Percentiles rank a stretch among this genome's conserved stretches.
These are phyloP conservation scores for Ramphastos sulfuratus DNA, from an alignment of 2,113 vertebrate species.

Conservation along the genomic window DNA sequence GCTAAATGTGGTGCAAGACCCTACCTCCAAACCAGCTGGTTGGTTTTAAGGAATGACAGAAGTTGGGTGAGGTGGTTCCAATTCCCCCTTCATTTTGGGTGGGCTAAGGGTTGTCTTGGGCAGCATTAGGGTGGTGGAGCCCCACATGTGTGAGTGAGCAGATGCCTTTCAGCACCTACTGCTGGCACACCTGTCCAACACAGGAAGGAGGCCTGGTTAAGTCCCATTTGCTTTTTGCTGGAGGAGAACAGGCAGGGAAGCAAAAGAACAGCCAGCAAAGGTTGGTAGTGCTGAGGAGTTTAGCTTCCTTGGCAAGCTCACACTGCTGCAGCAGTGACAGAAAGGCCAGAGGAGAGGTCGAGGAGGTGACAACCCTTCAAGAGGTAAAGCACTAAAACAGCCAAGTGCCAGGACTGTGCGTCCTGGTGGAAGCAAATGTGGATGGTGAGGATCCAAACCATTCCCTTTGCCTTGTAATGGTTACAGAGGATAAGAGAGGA, in stretches of 20 bases:
- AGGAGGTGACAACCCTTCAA: neutral
- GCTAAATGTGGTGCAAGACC: neutral
- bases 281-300: neutral
- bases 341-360: neutral
- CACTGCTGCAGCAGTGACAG: neutral
- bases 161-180: neutral
- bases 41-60: neutral
- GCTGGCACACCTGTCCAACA: rapidly evolving
- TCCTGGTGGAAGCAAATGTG: neutral
- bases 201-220: neutral
- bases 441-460: neutral
- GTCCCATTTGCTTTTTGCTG: neutral
- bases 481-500: neutral
- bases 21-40: neutral
- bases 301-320: neutral
- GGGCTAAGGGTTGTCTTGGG: neutral
- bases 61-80: neutral
- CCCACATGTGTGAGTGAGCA: neutral
- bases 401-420: neutral
- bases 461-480: neutral
- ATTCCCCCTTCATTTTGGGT: neutral
- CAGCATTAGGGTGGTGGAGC: neutral
- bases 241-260: neutral
- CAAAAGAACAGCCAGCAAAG: neutral
- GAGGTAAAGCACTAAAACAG: neutral